Evolutionary conservation across 2,797 vertebrate species (phyloP).

Genomic region (Decapterus maruadsi): DNA sequence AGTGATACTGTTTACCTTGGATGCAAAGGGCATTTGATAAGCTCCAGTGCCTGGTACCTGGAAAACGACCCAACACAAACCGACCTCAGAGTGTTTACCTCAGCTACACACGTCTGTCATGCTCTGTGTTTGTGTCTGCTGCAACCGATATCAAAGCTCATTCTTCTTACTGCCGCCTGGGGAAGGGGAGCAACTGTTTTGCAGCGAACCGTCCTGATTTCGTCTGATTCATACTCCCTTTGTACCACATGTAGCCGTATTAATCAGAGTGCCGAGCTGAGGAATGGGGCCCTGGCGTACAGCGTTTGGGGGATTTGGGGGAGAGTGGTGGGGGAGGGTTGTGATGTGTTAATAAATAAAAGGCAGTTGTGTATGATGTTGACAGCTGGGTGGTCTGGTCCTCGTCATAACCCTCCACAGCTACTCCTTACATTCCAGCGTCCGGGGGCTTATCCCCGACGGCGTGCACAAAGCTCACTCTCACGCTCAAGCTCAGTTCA

Average conservation of each 20-base stretch:
- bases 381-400: slow-evolving; percentile 88
- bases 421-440: slow-evolving; percentile 88
- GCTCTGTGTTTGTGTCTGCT: slow-evolving; percentile 23
- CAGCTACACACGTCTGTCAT: background rate
- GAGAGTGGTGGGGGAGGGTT: slow-evolving; percentile 34
- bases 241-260: slow-evolving; percentile 45
- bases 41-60: slow-evolving; percentile 47
- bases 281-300: slow-evolving; percentile 60
- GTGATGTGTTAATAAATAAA: slow-evolving; percentile 86
- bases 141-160: slow-evolving; percentile 34
- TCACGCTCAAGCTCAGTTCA: slow-evolving; percentile 76
- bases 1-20: slow-evolving; percentile 34
- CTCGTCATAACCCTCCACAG: slow-evolving; percentile 84
- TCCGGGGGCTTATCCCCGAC: slow-evolving; percentile 83
- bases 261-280: slow-evolving; percentile 59
- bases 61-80: slow-evolving; percentile 7
- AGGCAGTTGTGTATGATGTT: slow-evolving; percentile 85
- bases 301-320: slow-evolving; percentile 30
- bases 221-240: slow-evolving; percentile 53
- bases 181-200: slow-evolving; percentile 32
- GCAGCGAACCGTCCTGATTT: slow-evolving; percentile 36
- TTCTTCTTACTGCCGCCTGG: slow-evolving; percentile 43
- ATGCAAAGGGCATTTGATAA: slow-evolving; percentile 25
- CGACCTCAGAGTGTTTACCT: slow-evolving; percentile 40
- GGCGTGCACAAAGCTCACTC: slow-evolving; percentile 85